A percentile compares a stretch with the other conserved stretches of the same genome.
phyloP scores from a whole-genome alignment of 2,113 vertebrate genomes.

The Indicator maculatus region DNA sequence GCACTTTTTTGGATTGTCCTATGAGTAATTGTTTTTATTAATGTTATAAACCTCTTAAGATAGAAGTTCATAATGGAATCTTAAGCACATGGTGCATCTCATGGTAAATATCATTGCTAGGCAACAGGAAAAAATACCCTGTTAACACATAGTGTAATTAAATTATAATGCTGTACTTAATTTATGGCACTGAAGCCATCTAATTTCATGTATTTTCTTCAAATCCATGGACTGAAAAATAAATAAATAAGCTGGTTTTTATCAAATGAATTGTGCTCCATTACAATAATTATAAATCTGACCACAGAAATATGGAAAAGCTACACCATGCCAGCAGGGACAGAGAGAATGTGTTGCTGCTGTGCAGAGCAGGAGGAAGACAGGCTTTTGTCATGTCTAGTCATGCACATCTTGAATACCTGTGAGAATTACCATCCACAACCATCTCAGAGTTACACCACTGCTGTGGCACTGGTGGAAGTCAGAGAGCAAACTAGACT shows the following conservation, averaged over 20 bases:
- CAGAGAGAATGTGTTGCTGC: background rate
- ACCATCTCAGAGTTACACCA: background rate
- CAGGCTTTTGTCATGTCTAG: background rate
- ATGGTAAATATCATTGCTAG: slow-evolving; percentile 41
- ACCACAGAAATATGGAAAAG: background rate
- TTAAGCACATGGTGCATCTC: slow-evolving; percentile 6
- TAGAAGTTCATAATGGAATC: slow-evolving; percentile 27
- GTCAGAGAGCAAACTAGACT: background rate
- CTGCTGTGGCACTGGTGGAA: background rate
- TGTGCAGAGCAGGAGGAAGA: background rate
- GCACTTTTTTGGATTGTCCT: background rate
- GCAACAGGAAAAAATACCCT: slow-evolving; percentile 45
- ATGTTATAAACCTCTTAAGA: slow-evolving; percentile 27
- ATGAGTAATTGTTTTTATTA: background rate
- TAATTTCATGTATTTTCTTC: background rate
- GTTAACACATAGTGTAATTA: slow-evolving; percentile 30
- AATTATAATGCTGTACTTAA: background rate
- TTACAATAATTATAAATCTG: background rate
- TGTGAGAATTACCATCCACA: background rate
- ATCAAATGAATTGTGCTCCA: background rate
- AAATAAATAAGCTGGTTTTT: background rate
- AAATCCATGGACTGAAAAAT: background rate
- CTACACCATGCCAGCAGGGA: background rate
- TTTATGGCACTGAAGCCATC: background rate
- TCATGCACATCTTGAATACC: accelerated